Evolutionary conservation across 1,140 invertebrate genomes (phyloP).

Genomic region (Mylabris phalerata): DNA sequence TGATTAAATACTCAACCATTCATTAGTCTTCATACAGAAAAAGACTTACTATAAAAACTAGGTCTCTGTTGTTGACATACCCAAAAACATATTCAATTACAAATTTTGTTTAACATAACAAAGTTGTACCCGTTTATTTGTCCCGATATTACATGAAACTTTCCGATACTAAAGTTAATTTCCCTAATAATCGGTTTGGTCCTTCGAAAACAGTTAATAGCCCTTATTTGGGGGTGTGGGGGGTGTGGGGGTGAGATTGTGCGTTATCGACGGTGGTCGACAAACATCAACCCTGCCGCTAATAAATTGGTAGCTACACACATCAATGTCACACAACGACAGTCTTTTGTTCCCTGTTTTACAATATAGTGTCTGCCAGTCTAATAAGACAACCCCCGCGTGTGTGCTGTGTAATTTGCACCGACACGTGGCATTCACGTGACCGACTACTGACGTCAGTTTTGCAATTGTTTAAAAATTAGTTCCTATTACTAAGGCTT

Average conservation of each 20-base stretch:
- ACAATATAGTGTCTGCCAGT: no score
- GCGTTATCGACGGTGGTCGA: slow-evolving; percentile 14
- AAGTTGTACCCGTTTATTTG: no score
- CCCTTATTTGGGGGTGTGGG: slow-evolving; percentile 5
- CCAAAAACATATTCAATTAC: no score
- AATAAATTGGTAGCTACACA: slow-evolving; percentile 40
- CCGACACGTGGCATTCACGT: slow-evolving; percentile 36
- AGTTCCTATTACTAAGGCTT: background rate
- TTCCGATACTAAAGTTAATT: slow-evolving; percentile 12
- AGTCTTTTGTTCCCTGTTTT: slow-evolving; percentile 31
- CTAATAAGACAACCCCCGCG: slow-evolving; percentile 30
- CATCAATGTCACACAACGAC: slow-evolving; percentile 33
- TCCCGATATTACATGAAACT: no score
- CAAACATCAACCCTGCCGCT: slow-evolving; percentile 24
- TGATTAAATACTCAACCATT: no score
- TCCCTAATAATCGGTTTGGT: slow-evolving; percentile 19
- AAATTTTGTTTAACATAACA: no score
- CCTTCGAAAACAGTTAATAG: slow-evolving; percentile 14
- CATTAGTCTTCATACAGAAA: no score
- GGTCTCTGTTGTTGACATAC: no score
- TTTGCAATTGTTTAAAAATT: slow-evolving; percentile 6
- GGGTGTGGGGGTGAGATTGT: slow-evolving; percentile 12
- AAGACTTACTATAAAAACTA: no score
- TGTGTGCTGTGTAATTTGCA: slow-evolving; percentile 36
- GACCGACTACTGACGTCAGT: slow-evolving; percentile 20